Conservation (phyloP, 2,113 vertebrate genomes). For the Nerophis ophidion region DNA sequence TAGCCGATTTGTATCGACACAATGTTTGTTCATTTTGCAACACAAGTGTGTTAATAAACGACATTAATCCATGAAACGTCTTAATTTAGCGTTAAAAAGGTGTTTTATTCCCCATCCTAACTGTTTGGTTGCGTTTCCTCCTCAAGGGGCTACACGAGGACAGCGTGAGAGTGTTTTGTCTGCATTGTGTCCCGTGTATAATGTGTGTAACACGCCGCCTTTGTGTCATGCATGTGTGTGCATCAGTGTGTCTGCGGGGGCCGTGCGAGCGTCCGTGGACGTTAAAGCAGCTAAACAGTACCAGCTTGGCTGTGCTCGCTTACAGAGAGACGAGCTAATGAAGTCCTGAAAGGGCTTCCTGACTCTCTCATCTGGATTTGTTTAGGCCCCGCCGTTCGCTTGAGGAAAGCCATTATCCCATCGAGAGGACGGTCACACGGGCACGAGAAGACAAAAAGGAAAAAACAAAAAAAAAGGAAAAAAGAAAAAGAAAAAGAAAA, state of each 20-base stretch:
- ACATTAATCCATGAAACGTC: not conserved
- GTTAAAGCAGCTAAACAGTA: constrained; percentile 76
- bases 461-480: not conserved
- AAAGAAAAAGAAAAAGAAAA: not conserved
- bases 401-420: constrained; percentile 74
- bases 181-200: not conserved
- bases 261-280: constrained; percentile 74
- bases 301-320: constrained; percentile 74
- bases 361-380: constrained; percentile 76
- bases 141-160: not conserved
- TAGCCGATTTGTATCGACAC: constrained; percentile 51
- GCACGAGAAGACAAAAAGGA: constrained; percentile 30
- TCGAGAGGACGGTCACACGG: constrained; percentile 64
- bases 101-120: not conserved
- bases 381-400: constrained; percentile 59
- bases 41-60: constrained; percentile 3
- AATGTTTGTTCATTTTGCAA: constrained; percentile 24
- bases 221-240: constrained; percentile 26
- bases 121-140: constrained; percentile 8
- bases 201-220: not conserved
- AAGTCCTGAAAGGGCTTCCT: constrained; percentile 80
- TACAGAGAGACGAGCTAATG: constrained; percentile 69
- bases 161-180: not conserved
- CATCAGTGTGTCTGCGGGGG: constrained; percentile 47
- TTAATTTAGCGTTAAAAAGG: not conserved